A percentile compares a stretch with the other conserved stretches of the same genome.
Evolutionary conservation across 2,113 vertebrate genomes (phyloP).

Genomic region (Microtus oregoni): DNA sequence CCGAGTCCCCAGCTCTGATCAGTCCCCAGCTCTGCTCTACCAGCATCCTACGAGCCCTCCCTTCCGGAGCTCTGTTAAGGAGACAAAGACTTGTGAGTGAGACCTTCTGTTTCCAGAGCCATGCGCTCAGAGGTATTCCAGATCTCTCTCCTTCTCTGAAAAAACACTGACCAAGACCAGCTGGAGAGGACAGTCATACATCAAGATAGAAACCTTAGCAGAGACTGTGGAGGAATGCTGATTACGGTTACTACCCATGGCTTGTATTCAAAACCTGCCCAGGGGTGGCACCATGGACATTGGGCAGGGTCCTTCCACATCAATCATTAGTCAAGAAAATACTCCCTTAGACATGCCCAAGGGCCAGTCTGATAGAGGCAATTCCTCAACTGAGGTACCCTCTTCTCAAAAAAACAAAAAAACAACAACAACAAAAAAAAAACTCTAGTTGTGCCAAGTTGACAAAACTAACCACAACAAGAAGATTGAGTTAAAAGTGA

Average conservation of each 20-base stretch:
- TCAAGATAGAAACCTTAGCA: not conserved
- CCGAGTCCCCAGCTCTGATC: too few species aligned
- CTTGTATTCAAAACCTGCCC: not conserved
- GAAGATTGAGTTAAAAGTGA: not conserved
- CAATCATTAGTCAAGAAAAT: not conserved
- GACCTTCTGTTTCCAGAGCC: not conserved
- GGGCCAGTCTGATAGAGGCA: too few species aligned
- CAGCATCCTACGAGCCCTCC: fast-evolving
- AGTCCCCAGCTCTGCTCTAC: not conserved
- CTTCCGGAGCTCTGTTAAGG: not conserved
- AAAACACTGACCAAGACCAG: not conserved
- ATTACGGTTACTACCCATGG: not conserved
- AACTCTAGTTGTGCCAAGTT: not conserved
- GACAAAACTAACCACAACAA: not conserved
- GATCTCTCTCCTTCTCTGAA: not conserved
- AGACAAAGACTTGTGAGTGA: not conserved
- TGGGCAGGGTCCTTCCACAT: not conserved
- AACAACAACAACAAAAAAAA: not conserved
- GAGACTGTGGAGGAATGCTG: not conserved
- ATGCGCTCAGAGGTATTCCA: not conserved
- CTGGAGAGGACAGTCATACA: not conserved
- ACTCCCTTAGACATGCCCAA: too few species aligned
- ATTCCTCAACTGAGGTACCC: too few species aligned
- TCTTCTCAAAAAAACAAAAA: too few species aligned
- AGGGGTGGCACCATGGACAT: not conserved